Percentiles rank a stretch among this genome's conserved stretches.
Evolutionary conservation across 2,797 vertebrate genomes (phyloP).

Genomic region (Poliocrania exsul): DNA sequence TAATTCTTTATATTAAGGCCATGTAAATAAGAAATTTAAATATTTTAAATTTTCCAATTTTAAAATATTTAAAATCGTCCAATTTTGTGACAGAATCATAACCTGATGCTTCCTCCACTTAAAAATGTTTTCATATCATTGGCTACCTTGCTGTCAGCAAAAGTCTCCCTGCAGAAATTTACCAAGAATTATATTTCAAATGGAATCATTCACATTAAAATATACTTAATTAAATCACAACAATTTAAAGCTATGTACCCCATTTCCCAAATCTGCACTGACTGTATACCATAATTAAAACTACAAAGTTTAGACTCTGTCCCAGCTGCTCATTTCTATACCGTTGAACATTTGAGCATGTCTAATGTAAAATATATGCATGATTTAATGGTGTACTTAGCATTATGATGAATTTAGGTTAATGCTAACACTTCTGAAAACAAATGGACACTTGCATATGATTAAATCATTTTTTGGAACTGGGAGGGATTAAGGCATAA

Average conservation of each 20-base stretch:
- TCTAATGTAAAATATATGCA: neutral
- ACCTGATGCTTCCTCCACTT: neutral
- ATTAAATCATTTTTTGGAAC: neutral
- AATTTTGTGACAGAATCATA: neutral
- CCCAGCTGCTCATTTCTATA: neutral
- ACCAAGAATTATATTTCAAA: neutral
- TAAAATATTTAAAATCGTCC: neutral
- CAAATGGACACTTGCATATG: neutral
- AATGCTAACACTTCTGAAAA: slow-evolving; percentile 3
- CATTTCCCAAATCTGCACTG: neutral
- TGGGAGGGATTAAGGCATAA: neutral
- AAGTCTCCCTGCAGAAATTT: neutral
- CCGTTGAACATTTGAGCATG: neutral
- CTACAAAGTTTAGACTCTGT: neutral
- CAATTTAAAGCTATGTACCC: neutral
- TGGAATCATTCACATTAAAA: neutral
- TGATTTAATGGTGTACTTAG: neutral
- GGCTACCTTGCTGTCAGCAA: neutral
- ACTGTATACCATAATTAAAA: neutral
- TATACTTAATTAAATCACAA: neutral
- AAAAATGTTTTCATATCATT: neutral
- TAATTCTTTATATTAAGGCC: neutral
- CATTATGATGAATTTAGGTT: neutral
- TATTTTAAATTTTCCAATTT: neutral
- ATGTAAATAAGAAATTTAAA: neutral